A percentile compares a stretch with the other conserved stretches of the same genome.
These are phyloP conservation scores for Capitella teleta DNA, from an alignment of 1,140 invertebrate species.

Conservation along the genomic window DNA sequence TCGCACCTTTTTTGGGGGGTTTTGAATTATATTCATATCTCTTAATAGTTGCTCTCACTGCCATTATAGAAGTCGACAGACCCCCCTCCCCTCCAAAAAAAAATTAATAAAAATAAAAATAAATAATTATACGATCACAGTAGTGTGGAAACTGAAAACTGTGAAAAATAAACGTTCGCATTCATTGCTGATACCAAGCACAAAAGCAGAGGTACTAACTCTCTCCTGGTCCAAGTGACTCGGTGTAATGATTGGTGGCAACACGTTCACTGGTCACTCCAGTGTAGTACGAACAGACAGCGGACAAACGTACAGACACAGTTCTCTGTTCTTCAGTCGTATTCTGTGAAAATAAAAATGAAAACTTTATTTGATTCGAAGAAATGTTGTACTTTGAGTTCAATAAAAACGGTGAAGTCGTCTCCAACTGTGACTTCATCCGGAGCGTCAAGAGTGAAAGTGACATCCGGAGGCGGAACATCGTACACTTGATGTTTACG, in stretches of 20 bases:
- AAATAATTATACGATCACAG: no score
- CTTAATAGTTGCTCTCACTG: no score
- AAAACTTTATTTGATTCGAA: conserved; percentile 59
- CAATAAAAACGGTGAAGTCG: conserved; percentile 4
- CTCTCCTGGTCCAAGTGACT: not conserved
- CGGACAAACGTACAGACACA: not conserved
- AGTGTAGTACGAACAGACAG: conserved; percentile 2
- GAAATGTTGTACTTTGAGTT: conserved; percentile 42
- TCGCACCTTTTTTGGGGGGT: no score
- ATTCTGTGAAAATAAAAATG: conserved; percentile 52
- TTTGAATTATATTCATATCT: no score
- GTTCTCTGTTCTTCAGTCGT: conserved; percentile 36
- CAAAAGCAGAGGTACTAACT: not conserved
- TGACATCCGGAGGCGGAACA: not conserved
- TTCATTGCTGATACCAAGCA: not conserved
- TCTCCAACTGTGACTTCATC: not conserved
- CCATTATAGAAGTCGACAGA: no score
- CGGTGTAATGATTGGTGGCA: not conserved
- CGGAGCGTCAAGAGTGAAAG: not conserved
- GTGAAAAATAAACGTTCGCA: not conserved
- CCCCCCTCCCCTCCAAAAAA: no score
- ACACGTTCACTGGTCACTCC: not conserved
- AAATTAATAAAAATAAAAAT: no score
- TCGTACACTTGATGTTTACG: not conserved
- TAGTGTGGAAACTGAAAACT: no score